These are phyloP conservation scores for Diaphora mendica DNA, from an alignment of 2,888 invertebrate species.

Conservation along the genomic window DNA sequence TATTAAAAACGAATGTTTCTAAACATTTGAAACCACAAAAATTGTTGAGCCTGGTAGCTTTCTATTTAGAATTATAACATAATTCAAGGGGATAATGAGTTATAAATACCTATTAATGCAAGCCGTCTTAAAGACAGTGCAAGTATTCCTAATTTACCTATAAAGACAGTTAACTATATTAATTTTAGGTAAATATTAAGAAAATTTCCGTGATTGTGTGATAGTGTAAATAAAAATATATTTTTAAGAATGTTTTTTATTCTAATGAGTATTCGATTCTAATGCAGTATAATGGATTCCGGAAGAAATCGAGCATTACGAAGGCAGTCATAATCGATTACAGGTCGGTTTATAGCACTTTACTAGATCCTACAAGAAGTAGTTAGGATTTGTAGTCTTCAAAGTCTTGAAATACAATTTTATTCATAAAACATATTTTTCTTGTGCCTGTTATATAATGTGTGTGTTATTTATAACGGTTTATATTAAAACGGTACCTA, in stretches of 20 bases:
- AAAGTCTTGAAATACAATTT: neutral
- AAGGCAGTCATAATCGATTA: neutral
- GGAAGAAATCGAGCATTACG: neutral
- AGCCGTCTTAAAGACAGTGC: neutral
- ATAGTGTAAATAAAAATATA: conserved; percentile 47
- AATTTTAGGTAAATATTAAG: neutral
- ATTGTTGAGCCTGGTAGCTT: neutral
- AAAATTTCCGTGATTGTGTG: conserved; percentile 20
- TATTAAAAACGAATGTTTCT: neutral
- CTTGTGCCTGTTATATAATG: neutral
- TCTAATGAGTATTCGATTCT: conserved; percentile 19
- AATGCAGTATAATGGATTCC: neutral
- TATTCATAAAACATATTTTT: neutral
- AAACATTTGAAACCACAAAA: neutral
- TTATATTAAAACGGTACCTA: neutral
- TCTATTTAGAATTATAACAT: neutral
- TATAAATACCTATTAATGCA: neutral
- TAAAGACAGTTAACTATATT: neutral
- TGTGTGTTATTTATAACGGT: neutral
- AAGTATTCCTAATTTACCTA: neutral
- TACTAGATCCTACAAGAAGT: neutral
- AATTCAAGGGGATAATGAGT: neutral
- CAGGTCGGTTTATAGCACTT: neutral
- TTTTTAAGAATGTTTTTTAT: conserved; percentile 31
- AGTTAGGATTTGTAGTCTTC: neutral